Percentiles rank a stretch among this genome's conserved stretches.
phyloP scores from a whole-genome alignment of 1,140 invertebrate genomes.

The Conus ventricosus region DNA sequence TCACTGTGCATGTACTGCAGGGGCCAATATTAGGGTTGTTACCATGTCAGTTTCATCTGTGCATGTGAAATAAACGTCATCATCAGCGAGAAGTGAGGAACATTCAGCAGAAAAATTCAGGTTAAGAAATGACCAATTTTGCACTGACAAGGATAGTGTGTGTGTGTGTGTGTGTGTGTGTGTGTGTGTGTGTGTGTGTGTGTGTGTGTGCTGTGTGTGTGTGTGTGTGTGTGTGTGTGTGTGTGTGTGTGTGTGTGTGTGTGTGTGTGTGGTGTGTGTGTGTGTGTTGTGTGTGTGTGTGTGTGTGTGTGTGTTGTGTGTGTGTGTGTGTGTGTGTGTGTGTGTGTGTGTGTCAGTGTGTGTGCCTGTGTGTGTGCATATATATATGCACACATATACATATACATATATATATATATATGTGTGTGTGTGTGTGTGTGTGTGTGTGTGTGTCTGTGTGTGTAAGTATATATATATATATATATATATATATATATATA shows the following conservation, averaged over 20 bases:
- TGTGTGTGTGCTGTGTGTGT: slow-evolving; percentile 14
- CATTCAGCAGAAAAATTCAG: too few species aligned
- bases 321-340: slow-evolving; percentile 23
- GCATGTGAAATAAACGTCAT: too few species aligned
- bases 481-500: neutral
- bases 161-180: slow-evolving; percentile 15
- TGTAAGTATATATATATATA: neutral
- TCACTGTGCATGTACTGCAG: too few species aligned
- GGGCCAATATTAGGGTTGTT: too few species aligned
- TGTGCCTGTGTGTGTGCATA: too few species aligned
- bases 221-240: neutral
- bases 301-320: neutral
- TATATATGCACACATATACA: neutral
- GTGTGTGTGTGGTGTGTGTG: neutral
- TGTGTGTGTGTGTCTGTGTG: neutral
- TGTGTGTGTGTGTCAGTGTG: too few species aligned
- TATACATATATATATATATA: neutral
- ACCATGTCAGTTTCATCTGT: too few species aligned
- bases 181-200: slow-evolving; percentile 9
- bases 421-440: neutral
- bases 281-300: neutral
- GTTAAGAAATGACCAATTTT: too few species aligned
- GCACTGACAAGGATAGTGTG: neutral
- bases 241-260: too few species aligned
- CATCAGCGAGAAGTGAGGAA: too few species aligned